Evolutionary conservation across 2,113 vertebrate genomes (phyloP).

Genomic region (Ciconia maguari): DNA sequence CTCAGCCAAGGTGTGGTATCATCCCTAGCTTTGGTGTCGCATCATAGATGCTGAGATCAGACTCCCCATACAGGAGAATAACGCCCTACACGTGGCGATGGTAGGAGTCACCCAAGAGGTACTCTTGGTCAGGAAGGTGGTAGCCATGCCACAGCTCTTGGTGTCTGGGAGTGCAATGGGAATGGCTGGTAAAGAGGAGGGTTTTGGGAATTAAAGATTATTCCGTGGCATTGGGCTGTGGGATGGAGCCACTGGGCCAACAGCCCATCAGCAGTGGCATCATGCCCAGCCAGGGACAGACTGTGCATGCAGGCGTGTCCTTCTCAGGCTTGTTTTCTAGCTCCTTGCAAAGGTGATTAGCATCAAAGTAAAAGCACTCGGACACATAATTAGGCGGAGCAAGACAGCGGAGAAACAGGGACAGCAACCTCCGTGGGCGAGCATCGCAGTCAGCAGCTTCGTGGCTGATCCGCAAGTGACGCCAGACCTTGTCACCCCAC

Average conservation of each 20-base stretch:
- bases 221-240: not conserved
- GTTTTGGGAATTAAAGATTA: not conserved
- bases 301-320: not conserved
- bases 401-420: constrained; percentile 24
- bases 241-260: not conserved
- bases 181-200: not conserved
- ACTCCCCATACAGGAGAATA: not conserved
- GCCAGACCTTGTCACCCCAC: not conserved
- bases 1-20: not conserved
- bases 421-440: not conserved
- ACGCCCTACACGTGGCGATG: not conserved
- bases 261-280: not conserved
- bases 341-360: not conserved
- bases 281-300: not conserved
- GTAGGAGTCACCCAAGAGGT: not conserved
- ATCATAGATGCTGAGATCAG: not conserved
- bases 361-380: constrained; percentile 38
- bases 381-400: constrained; percentile 40
- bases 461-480: not conserved
- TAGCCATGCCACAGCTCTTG: not conserved
- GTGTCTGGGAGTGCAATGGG: not conserved
- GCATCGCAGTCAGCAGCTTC: constrained; percentile 5
- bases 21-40: not conserved
- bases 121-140: not conserved
- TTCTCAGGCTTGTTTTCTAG: not conserved